phyloP scores from a whole-genome alignment of 2,113 vertebrate species.

The Chauna torquata region DNA sequence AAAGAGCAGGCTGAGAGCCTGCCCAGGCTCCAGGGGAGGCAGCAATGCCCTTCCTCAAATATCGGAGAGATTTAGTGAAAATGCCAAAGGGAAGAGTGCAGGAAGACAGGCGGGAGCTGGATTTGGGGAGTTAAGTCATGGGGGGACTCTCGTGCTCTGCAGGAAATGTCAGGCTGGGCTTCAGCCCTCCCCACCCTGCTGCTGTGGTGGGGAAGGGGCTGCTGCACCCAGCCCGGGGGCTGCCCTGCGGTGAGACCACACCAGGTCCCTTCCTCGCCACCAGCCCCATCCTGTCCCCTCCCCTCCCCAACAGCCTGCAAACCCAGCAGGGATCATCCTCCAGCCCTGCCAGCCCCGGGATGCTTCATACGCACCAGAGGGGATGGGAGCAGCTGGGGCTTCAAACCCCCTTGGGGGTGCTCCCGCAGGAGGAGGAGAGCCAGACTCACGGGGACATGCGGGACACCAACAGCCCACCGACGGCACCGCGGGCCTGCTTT shows the following conservation, averaged over 20 bases:
- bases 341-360: neutral
- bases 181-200: neutral
- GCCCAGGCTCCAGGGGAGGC: neutral
- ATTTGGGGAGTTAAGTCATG: neutral
- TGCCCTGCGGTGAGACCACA: neutral
- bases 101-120: neutral
- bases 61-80: neutral
- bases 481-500: no score
- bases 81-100: neutral
- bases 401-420: neutral
- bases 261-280: no score
- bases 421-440: neutral
- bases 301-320: no score
- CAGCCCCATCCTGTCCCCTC: no score
- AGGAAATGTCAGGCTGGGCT: neutral
- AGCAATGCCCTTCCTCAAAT: neutral
- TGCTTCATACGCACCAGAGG: no score
- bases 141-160: accelerated
- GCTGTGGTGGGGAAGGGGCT: neutral
- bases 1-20: neutral
- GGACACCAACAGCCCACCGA: no score
- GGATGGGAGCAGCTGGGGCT: neutral
- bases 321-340: neutral
- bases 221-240: neutral
- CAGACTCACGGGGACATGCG: neutral